Base-by-base conservation (phyloP, 2,888 invertebrate genomes). In the Sisyra nigra region DNA sequence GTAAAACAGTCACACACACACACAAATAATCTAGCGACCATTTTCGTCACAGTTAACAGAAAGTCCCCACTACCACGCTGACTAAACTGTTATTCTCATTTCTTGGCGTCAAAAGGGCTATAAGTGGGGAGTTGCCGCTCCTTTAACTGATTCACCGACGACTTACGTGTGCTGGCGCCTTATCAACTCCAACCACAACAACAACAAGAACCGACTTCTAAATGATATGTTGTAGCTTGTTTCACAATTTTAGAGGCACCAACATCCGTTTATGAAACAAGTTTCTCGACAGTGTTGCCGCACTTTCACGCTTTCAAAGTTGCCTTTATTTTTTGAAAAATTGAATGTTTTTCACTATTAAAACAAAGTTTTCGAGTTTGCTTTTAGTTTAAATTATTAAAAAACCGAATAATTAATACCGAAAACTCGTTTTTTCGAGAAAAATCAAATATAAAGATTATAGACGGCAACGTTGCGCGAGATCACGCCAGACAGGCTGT, bases 401-500 rank as follows among this genome's bases (percentile, higher is more conserved):
- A 34, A 14, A 34, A 10, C n/a, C 7, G 9, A 34, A 14, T 34
- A 9, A 34, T 34, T 14, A 14, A 10, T 2, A 14, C 7, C 7
- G 34, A 14, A 34, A 34, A 34, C 11, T 8, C 7, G 7, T 10
- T 14, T 10, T 10, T 10, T 3, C 4, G 34, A 9, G 7, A 14
- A 34, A 34, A 34, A 14, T 14, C 15, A 34, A 34, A 34, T 14
- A 9, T 34, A 34, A 14, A 34, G 8, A 9, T 14, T 2, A 34
- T 34, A 57, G 54, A 51, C 65, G 80, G 72, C 80, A 81, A 76
- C 82, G 63, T 49, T 59, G 79, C 71, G 59, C 58, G 49, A 67
- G 75, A 74, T 79, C 78, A 77, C 72, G 77, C 83, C 83, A 86
- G 86, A 86, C 86, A 85, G 80, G 82, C 83, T 85, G 86, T 86